Conservation (phyloP, 2,888 invertebrate species). For the Ferrisia virgata region DNA sequence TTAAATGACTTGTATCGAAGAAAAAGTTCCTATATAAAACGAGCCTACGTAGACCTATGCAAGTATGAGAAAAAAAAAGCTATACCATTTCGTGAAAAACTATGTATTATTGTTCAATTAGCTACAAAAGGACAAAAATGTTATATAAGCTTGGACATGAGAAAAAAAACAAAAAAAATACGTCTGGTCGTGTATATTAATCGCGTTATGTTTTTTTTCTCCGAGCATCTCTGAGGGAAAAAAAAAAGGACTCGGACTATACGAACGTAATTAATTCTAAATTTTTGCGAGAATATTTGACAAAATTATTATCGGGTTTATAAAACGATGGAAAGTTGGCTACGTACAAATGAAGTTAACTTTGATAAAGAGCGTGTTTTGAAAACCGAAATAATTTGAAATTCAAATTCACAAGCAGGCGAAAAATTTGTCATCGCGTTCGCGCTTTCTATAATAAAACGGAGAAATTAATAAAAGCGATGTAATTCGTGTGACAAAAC, state of each 20-base stretch:
- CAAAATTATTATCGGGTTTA: neutral
- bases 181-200: neutral
- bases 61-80: neutral
- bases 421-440: neutral
- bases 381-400: slow-evolving; percentile 16
- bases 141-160: too few species aligned
- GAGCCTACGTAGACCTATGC: neutral
- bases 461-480: slow-evolving; percentile 12
- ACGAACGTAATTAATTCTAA: neutral
- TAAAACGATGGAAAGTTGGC: neutral
- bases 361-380: slow-evolving; percentile 6
- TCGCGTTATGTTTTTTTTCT: neutral
- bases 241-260: neutral
- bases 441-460: neutral
- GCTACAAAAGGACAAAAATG: neutral
- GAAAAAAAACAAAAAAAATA: neutral
- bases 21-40: neutral
- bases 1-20: neutral
- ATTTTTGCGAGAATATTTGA: neutral
- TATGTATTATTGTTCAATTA: neutral
- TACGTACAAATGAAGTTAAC: neutral
- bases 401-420: slow-evolving; percentile 6
- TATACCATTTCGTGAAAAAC: neutral
- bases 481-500: neutral
- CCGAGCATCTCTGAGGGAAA: too few species aligned